These are phyloP conservation scores for Pseudopodoces humilis DNA, from an alignment of 2,113 vertebrate genomes.

Conservation along the genomic window DNA sequence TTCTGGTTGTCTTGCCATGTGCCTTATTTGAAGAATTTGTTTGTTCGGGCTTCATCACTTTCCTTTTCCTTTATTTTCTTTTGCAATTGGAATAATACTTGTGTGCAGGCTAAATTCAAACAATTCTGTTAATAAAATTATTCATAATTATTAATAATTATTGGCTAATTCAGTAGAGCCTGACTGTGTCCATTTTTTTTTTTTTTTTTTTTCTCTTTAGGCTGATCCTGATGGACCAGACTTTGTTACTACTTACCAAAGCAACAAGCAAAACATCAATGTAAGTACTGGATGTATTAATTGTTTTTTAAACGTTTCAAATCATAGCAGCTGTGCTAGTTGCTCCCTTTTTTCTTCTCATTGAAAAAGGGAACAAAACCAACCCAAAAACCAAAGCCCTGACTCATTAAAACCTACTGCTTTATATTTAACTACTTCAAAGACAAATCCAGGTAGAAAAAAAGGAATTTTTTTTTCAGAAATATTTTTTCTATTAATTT, in stretches of 20 bases:
- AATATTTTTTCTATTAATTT: not conserved
- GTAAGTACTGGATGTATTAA: constrained; percentile 69
- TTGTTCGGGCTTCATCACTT: not conserved
- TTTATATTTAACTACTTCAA: not conserved
- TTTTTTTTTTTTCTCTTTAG: constrained; percentile 61
- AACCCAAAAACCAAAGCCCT: not conserved
- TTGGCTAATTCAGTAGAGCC: not conserved
- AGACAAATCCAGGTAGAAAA: not conserved
- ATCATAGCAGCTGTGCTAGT: not conserved
- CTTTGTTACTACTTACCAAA: constrained; percentile 82
- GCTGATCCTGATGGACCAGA: constrained; percentile 84
- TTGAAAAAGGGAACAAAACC: not conserved
- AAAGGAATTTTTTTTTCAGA: rapidly evolving
- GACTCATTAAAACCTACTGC: not conserved
- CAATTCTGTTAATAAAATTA: not conserved
- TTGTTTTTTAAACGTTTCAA: not conserved
- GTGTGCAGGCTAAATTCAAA: not conserved
- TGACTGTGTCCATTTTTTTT: not conserved
- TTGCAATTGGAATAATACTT: not conserved
- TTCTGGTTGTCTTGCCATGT: not conserved
- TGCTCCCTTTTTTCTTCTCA: not conserved
- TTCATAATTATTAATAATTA: not conserved
- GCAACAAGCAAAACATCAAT: constrained; percentile 83
- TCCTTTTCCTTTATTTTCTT: not conserved
- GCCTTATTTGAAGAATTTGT: not conserved